Conservation (phyloP, 2,797 vertebrate species). For the Gymnoscopelus microlampas region DNA sequence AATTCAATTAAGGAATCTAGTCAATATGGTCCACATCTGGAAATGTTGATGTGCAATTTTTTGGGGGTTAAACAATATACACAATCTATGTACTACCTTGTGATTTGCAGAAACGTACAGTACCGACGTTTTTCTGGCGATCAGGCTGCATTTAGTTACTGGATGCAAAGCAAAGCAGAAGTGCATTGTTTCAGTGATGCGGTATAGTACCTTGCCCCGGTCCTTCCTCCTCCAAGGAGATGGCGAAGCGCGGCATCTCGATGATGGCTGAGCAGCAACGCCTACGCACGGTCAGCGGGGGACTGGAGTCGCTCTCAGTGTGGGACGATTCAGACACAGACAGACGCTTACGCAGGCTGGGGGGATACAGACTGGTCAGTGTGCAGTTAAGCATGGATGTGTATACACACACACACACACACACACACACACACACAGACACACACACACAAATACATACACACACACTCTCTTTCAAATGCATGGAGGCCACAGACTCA, state of each 20-base stretch:
- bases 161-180: no score
- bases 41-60: no score
- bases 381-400: not conserved
- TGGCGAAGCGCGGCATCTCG: conserved; percentile 91
- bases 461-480: not conserved
- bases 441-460: conserved; percentile 1
- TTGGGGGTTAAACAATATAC: no score
- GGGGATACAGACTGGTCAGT: not conserved
- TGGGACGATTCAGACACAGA: conserved; percentile 96
- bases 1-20: no score
- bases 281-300: conserved; percentile 89
- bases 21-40: no score
- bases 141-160: not conserved
- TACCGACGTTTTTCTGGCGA: no score
- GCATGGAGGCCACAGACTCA: not conserved
- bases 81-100: no score
- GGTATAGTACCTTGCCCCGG: conserved; percentile 31
- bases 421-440: not conserved
- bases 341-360: conserved; percentile 91
- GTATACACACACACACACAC: not conserved
- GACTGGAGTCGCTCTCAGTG: conserved; percentile 97
- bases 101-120: no score
- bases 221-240: conserved; percentile 88
- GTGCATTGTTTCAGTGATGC: not conserved
- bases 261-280: conserved; percentile 94